These are phyloP conservation scores for Meloe dianella DNA, from an alignment of 2,888 invertebrate genomes.

Conservation along the genomic window DNA sequence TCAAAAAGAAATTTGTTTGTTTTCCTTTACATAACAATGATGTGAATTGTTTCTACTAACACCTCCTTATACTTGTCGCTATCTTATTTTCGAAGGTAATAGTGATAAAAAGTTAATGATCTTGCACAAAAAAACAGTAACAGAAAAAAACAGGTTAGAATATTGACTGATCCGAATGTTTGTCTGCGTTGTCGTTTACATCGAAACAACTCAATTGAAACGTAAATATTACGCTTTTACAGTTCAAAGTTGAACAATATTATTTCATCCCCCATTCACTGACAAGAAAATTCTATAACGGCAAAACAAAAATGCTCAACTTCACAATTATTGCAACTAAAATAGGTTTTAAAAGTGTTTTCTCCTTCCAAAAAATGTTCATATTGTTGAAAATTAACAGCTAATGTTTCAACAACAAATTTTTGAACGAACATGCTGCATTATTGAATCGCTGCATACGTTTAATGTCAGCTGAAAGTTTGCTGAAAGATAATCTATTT, in stretches of 20 bases:
- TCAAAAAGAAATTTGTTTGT: too few relatives aligned
- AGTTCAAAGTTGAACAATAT: neutral
- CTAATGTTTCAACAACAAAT: slow-evolving; percentile 1
- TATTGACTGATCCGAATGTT: neutral
- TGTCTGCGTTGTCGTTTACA: neutral
- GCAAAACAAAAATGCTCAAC: too few relatives aligned
- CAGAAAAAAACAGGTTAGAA: neutral
- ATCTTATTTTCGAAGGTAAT: neutral
- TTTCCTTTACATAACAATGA: too few relatives aligned
- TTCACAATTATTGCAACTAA: neutral
- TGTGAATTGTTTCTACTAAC: too few relatives aligned
- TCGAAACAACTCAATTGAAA: neutral
- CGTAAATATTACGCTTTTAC: slow-evolving; percentile 9
- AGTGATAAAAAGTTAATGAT: neutral
- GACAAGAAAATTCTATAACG: neutral
- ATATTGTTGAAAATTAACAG: too few relatives aligned
- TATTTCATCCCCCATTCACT: neutral
- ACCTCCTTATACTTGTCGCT: neutral
- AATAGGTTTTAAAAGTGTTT: neutral
- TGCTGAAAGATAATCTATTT: slow-evolving; percentile 22
- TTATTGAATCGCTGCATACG: slow-evolving; percentile 29
- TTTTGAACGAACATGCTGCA: slow-evolving; percentile 26
- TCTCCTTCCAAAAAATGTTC: too few relatives aligned
- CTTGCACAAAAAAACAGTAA: neutral
- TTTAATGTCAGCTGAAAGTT: slow-evolving; percentile 17